Conservation (phyloP, 2,797 vertebrate genomes). For the Hypotaenidia philippensis region DNA sequence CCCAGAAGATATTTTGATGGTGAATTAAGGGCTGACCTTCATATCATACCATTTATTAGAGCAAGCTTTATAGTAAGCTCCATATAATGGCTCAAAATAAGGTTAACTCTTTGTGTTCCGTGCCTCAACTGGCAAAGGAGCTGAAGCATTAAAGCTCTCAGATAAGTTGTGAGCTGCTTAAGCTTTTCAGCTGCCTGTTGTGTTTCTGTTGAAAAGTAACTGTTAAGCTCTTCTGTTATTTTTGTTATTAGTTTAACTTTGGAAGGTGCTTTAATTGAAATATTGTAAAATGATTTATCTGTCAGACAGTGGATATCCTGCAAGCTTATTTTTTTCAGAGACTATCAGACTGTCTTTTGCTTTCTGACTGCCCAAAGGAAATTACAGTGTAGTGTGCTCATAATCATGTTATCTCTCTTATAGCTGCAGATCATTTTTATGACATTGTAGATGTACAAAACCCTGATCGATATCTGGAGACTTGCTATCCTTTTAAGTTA, state of each 20-base stretch:
- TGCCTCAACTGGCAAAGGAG: background rate
- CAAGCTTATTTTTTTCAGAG: conserved; percentile 9
- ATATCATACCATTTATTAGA: conserved; percentile 45
- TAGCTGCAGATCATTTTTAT: conserved; percentile 64
- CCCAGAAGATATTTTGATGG: conserved; percentile 54
- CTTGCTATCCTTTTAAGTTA: conserved; percentile 44
- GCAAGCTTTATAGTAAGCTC: conserved; percentile 23
- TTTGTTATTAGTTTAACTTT: background rate
- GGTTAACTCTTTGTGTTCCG: conserved; percentile 41
- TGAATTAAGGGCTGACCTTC: conserved; percentile 56
- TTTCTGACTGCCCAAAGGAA: conserved; percentile 47
- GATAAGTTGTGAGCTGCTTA: background rate
- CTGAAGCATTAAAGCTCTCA: background rate
- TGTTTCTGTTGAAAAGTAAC: conserved; percentile 3
- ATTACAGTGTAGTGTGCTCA: conserved; percentile 11
- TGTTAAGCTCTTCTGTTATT: background rate
- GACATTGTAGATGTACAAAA: conserved; percentile 39
- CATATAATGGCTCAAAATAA: conserved; percentile 28
- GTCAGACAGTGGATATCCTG: conserved; percentile 2
- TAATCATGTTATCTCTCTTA: conserved; percentile 54
- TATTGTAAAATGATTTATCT: conserved; percentile 12
- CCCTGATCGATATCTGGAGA: conserved; percentile 50
- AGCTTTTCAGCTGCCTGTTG: conserved; percentile 40
- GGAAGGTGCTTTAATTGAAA: conserved; percentile 11
- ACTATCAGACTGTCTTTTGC: background rate